Evolutionary conservation across 1,140 invertebrate genomes (phyloP), one percentile per base, ranked within the genome.

Genomic region (Solenopsis invicta): DNA sequence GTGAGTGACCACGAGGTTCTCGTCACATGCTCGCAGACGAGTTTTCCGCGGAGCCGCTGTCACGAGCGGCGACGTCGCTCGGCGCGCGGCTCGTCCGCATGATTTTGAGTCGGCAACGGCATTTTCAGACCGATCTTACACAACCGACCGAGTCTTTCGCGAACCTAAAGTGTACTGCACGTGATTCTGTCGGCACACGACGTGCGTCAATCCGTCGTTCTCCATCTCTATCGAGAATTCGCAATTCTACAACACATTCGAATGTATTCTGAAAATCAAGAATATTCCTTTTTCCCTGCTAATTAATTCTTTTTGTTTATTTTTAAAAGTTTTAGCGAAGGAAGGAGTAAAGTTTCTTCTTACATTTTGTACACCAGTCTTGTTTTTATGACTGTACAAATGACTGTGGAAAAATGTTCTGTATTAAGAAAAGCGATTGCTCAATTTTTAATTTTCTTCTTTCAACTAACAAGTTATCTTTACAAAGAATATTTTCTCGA

Each of bases 1-100:
- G 93, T 93, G 93, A 94, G 92, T 92, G 91, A 90, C 92, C 93
- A 94, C 93, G 93, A 94, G 93, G 89, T 34, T 54, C 78, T 56
- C 85, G 90, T 94, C 92, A 92, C 93, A 93, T 91, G 93, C 87
- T 87, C 87, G 69, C 69, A 76, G 81, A 54, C 74, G 41, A 66
- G 29, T 80, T 62, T 61, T 87, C 66, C 80, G 71, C 54, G 54
- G 52, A 80, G 67, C 61, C 85, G 41, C 67, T 78, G 90, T 94
- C 92, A 93, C 90, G 87, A 92, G 90, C 90, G 71, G 1, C 18
- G 77, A 29, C 48, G 69, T 5, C 37, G 52, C n/a, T 41, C 41
- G 41, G 41, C 41, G 41, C 8, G 52, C 48, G n/a, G 12, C 34
- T 24, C 29, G 62, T 21, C 66, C 80, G 24, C 78, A 84, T 84